Conservation (phyloP, 1,140 invertebrate species). For the Sinonovacula constricta region DNA sequence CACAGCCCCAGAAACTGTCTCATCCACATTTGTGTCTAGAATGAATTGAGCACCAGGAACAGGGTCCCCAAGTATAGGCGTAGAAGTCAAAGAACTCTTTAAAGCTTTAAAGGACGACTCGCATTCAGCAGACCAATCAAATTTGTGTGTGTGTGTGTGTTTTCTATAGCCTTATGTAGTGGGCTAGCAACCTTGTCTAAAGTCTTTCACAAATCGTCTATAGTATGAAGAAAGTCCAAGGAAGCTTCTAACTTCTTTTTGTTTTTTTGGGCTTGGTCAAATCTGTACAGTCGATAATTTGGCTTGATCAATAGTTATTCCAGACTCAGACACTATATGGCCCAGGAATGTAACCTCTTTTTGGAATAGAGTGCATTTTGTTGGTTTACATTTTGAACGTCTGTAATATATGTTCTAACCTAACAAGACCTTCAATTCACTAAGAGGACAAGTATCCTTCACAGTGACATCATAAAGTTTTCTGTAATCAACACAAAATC, state of each 20-base stretch:
- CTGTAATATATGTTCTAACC: slow-evolving; percentile 17
- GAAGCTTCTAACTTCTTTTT: slow-evolving; percentile 48
- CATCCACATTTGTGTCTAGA: slow-evolving; percentile 59
- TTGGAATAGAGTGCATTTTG: slow-evolving; percentile 49
- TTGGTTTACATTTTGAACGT: slow-evolving; percentile 44
- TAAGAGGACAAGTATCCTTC: slow-evolving; percentile 51
- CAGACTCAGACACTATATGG: slow-evolving; percentile 30
- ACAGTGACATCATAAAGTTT: slow-evolving; percentile 52
- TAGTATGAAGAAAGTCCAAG: slow-evolving; percentile 48
- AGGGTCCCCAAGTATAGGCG: slow-evolving; percentile 47
- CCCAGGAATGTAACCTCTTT: slow-evolving; percentile 43
- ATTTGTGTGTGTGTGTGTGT: neutral
- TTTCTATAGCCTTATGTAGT: slow-evolving; percentile 32
- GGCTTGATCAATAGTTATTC: slow-evolving; percentile 13
- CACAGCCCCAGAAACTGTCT: slow-evolving; percentile 59
- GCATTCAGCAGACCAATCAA: slow-evolving; percentile 43
- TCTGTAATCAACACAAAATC: slow-evolving; percentile 79
- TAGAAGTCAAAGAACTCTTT: slow-evolving; percentile 34
- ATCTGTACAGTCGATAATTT: slow-evolving; percentile 8
- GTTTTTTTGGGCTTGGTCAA: slow-evolving; percentile 48
- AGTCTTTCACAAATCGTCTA: slow-evolving; percentile 28
- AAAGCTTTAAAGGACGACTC: slow-evolving; percentile 48
- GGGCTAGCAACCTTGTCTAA: slow-evolving; percentile 44
- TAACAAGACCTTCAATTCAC: neutral
- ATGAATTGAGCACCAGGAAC: slow-evolving; percentile 38